phyloP scores from a whole-genome alignment of 2,113 vertebrate genomes.

The Psammodynastes pulverulentus region DNA sequence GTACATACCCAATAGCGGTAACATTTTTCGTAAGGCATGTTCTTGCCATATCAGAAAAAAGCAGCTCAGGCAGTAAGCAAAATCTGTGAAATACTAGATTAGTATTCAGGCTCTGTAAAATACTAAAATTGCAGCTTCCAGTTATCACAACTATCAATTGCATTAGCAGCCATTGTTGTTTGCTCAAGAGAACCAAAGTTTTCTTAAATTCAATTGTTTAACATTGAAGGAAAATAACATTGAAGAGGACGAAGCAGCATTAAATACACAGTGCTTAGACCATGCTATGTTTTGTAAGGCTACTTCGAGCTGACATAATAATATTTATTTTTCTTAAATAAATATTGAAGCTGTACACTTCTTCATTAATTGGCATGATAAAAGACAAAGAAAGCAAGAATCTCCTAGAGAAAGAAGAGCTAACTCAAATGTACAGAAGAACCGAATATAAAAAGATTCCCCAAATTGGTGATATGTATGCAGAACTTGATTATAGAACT shows the following conservation, averaged over 20 bases:
- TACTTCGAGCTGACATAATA: conserved; percentile 63
- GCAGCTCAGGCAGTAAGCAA: conserved; percentile 44
- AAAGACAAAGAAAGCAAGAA: background rate
- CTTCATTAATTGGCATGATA: background rate
- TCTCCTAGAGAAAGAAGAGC: background rate
- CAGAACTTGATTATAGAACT: background rate
- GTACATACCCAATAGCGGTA: no score
- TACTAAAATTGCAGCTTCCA: conserved; percentile 60
- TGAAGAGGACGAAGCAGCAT: conserved; percentile 61
- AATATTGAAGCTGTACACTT: conserved; percentile 53
- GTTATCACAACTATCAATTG: conserved; percentile 46
- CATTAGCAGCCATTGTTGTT: conserved; percentile 47
- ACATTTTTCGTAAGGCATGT: background rate
- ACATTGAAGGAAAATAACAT: conserved; percentile 66
- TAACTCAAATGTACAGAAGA: background rate
- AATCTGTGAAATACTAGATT: conserved; percentile 14
- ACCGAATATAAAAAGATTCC: background rate
- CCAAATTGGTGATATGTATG: background rate
- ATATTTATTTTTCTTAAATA: conserved; percentile 69
- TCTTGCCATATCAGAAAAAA: background rate
- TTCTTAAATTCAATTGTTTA: conserved; percentile 70
- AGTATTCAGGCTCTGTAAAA: conserved; percentile 36
- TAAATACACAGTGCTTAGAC: conserved; percentile 65
- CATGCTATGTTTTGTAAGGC: conserved; percentile 47
- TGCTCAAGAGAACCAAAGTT: conserved; percentile 57